Base-by-base conservation (phyloP, 2,113 vertebrate genomes). In the Paramisgurnus dabryanus region DNA sequence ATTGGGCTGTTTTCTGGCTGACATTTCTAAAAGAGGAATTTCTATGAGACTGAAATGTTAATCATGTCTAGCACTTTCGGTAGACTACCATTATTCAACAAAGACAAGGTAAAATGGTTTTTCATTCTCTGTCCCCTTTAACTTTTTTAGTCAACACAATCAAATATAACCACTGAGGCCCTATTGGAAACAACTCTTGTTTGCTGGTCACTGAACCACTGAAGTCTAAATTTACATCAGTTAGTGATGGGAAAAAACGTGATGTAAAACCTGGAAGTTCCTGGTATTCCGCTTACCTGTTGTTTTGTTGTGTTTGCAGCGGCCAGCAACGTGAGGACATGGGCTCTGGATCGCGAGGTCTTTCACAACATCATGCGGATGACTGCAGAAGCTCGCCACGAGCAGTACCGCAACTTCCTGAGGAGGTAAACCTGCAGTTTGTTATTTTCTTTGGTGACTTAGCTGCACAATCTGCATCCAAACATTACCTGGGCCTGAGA, bases 301-400 rank as follows among this genome's bases (percentile, higher is more conserved):
- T 78, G 15, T 70, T 49, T 78, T 53, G 74, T 73, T 66, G 11
- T 63, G 81, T 70, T 84, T 80, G 11, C 93, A 98, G 97, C 95
- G 70, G 91, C 93, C 86, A 95, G 92, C 85, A 89, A 89, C 74
- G 95, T 95, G 84, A 94, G 92, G 89, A 95, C 95, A 5, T 98
- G 96, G 96, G 95, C 94, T 55, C 79, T 98, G 73, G 96, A 98
- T 87, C 94, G 96, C 80, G 95, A 96, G 50, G 95, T 95, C 17
- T 98, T 98, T 83, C 96, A 96, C 89, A 98, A 96, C 88, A 96
- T 97, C 86, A 97, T 97, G 95, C 94, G 96, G 87, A 93, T 93
- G 84, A 96, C 95, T n/a, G 94, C 95, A 0, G 95, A 98, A 90
- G 93, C 91, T 0, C 93, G 95, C 22, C 96, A 96, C 11, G 93